Evolutionary conservation across 2,113 vertebrate species (phyloP), one percentile per base, ranked within the genome.

Genomic region (Axis porcinus): DNA sequence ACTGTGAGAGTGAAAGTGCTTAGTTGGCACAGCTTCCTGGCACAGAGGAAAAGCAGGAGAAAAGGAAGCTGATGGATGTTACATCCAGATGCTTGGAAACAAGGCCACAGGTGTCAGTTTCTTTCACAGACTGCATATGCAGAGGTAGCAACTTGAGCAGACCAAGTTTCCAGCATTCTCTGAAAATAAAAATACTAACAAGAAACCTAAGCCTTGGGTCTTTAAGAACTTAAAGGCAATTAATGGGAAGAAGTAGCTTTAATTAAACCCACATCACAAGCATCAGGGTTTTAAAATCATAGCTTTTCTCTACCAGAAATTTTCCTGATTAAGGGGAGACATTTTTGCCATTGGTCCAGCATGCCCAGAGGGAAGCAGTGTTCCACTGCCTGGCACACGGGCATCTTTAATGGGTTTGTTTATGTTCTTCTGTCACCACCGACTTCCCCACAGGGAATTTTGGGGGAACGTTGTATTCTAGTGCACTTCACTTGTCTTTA

Each of bases 301-400:
- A 47, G 60, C 58, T 97, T 96, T 97, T 64, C 45, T 57, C 74
- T 93, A 78, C 82, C 90, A 96, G 43, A 64, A 52, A 82, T 97
- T 97, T 97, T 45, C 95, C 98, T 19, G 13, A 98, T 93, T 55
- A 89, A 94, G 62, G 86, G 86, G 96, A 98, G 97, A 98, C 36
- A 78, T 90, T 94, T 47, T 97, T 55, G 54, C 70, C 79, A 62
- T 4, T 82, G 55, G 70, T 23, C 95, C 79, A 93, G 70, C 6
- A 57, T 58, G 86, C 85, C 74, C 87, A 88, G 96, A 95, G 47
- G 91, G 93, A 91, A 89, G 89, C 40, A 67, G n/a, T 60, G 91
- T 97, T 60, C 91, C 91, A 95, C 14, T 30, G 86, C 82, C 4
- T 54, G 21, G 40, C 40, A 28, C 40, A 87, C 36, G 86, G 70